Conservation (phyloP, 2,888 invertebrate genomes). For the Leptothorax acervorum region DNA sequence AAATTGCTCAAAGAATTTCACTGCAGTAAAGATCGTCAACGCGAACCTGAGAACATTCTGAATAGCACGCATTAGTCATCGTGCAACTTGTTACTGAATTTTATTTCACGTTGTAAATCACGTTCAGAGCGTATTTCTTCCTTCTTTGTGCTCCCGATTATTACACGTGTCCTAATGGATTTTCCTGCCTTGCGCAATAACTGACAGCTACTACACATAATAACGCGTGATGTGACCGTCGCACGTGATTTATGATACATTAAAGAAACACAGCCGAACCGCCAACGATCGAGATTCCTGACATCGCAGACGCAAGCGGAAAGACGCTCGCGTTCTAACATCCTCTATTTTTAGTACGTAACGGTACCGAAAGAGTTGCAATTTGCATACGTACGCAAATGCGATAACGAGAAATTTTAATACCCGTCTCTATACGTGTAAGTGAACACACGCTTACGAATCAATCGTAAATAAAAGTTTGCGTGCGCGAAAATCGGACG, state of each 20-base stretch:
- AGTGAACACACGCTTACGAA: neutral
- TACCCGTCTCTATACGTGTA: neutral
- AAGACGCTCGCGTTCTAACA: neutral
- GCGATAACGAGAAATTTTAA: conserved; percentile 27
- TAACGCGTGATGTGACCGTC: neutral
- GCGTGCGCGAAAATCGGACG: neutral
- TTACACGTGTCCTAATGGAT: neutral
- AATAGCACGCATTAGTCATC: neutral
- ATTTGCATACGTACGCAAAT: conserved; percentile 29
- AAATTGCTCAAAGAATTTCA: neutral
- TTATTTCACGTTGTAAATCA: conserved; percentile 5
- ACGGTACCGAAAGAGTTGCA: conserved; percentile 55
- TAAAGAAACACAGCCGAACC: neutral
- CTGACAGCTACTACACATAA: neutral
- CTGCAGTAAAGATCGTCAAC: neutral
- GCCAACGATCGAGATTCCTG: conserved; percentile 24
- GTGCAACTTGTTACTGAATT: neutral
- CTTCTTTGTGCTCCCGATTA: neutral
- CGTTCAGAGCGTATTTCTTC: neutral
- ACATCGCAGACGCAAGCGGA: neutral
- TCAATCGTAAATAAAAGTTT: neutral
- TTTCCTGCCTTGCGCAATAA: neutral
- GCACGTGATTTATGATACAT: neutral
- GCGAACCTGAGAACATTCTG: neutral
- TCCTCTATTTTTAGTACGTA: conserved; percentile 60